Conservation (phyloP, 2,888 invertebrate species). For the Mechanitis messenoides region DNA sequence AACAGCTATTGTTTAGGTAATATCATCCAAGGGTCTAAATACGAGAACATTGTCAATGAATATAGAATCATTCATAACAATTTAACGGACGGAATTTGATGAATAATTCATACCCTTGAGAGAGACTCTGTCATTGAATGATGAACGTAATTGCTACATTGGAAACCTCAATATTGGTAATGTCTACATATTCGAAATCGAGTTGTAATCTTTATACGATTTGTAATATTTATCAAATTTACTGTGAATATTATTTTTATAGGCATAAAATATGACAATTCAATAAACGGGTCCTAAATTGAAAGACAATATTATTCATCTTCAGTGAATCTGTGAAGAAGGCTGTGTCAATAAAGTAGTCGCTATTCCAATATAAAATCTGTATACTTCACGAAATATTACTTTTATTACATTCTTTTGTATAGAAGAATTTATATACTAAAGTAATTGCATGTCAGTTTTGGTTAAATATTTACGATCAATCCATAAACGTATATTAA, state of each 20-base stretch:
- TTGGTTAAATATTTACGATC: background rate
- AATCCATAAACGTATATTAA: too few relatives aligned
- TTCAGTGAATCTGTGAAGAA: background rate
- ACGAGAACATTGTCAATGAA: background rate
- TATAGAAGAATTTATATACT: background rate
- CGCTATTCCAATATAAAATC: slow-evolving; percentile 4
- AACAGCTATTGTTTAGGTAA: background rate
- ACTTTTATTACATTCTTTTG: background rate
- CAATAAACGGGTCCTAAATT: background rate
- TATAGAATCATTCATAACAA: slow-evolving; percentile 1
- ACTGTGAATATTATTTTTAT: background rate
- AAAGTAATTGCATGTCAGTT: background rate
- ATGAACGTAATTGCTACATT: too few relatives aligned
- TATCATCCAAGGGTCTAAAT: background rate
- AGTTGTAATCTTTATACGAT: too few relatives aligned
- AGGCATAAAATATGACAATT: background rate
- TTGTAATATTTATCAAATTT: background rate
- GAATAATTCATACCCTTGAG: slow-evolving; percentile 1
- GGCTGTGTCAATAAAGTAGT: slow-evolving; percentile 2
- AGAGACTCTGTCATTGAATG: too few relatives aligned
- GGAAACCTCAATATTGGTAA: too few relatives aligned
- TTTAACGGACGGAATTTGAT: background rate
- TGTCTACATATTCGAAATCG: too few relatives aligned
- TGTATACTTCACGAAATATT: background rate
- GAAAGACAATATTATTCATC: background rate